Evolutionary conservation across 2,113 vertebrate genomes (phyloP), one percentile per base, ranked within the genome.

Genomic region (Delphinus delphis): DNA sequence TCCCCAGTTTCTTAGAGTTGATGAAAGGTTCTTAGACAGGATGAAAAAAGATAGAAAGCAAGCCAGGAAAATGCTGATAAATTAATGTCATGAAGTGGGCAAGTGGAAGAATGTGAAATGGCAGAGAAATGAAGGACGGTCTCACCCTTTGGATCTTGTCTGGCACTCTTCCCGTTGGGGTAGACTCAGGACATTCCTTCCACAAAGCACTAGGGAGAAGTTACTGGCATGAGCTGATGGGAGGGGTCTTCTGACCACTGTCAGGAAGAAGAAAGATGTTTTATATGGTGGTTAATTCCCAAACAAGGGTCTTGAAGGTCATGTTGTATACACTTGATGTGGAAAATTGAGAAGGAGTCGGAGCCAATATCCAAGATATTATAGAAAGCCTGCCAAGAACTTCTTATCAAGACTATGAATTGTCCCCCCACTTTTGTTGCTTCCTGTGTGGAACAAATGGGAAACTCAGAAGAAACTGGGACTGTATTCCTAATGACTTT

Each of bases 21-120:
- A 95, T 50, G 67, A 93, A 90, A 96, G 79, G 53, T 94, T 90
- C 88, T 90, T 91, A 73, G 91, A 38, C 65, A 94, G 79, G 62
- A 82, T 89, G 50, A 68, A 89, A 95, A 88, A 85, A 62, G 87
- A 79, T 25, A 93, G 36, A 63, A 90, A 83, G 65, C 85, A 91
- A 93, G 60, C 70, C 90, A 91, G n/a, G 85, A 88, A 93, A 47
- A 91, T 93, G 71, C 55, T 93, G 83, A 95, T n/a, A 93, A 91
- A 91, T 53, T 89, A 97, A 96, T 95, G 93, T 92, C 93, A 86
- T 47, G 21, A 83, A 82, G 71, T 92, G n/a, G 82, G 77, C 89
- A 88, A 97, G 60, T 33, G 17, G 36, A 92, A 94, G 73, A 67
- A 87, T 33, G 87, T 73, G 89, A 44, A 60, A 25, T 28, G 86